Conservation (phyloP, 2,888 invertebrate genomes). For the Tenodera sinensis region DNA sequence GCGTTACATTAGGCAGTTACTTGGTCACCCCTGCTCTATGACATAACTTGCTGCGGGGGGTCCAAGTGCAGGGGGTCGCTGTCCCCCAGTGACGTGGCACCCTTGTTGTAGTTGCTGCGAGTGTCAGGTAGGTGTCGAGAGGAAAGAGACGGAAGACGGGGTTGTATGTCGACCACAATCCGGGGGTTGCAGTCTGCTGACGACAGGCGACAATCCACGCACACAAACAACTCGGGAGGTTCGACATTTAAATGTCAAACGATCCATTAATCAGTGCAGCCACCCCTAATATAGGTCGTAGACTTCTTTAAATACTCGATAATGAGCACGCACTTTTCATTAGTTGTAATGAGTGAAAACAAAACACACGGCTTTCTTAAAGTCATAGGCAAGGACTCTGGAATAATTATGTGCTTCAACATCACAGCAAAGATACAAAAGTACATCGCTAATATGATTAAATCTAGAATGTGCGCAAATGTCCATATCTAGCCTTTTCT, state of each 20-base stretch:
- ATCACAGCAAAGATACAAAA: no score
- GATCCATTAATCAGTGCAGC: not conserved
- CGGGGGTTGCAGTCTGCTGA: not conserved
- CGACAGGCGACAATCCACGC: not conserved
- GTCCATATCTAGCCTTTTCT: no score
- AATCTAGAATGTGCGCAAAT: no score
- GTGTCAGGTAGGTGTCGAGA: not conserved
- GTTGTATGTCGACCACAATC: not conserved
- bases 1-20: not conserved
- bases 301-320: not conserved
- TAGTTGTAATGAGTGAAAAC: not conserved
- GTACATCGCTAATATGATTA: no score
- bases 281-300: not conserved
- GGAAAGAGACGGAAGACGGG: not conserved
- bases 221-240: not conserved
- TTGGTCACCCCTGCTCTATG: not conserved
- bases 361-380: no score
- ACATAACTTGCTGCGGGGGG: not conserved
- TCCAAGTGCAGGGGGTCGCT: not conserved
- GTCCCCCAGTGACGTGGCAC: not conserved
- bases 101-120: not conserved
- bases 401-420: no score
- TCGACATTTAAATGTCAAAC: constrained; percentile 8
- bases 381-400: no score
- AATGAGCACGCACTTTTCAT: not conserved